These are phyloP conservation scores for Hyles vespertilio DNA, from an alignment of 1,140 invertebrate genomes.

Conservation along the genomic window DNA sequence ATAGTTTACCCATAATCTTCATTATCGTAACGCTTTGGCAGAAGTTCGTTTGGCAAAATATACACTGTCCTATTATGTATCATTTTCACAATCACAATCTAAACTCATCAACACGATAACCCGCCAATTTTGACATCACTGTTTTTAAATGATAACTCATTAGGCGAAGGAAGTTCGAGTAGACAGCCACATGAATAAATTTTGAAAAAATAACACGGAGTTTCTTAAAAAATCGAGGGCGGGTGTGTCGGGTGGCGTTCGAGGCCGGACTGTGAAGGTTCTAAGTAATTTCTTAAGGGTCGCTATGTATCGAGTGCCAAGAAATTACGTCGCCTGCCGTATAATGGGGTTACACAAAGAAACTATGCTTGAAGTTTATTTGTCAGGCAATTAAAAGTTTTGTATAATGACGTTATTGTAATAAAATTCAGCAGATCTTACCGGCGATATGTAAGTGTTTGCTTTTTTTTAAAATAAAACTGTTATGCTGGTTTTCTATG, in stretches of 20 bases:
- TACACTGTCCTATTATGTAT: constrained; percentile 68
- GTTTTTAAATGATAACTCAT: neutral
- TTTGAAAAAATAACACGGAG: constrained; percentile 48
- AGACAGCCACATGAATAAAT: constrained; percentile 19
- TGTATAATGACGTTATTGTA: constrained; percentile 4
- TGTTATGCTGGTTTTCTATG: too few relatives aligned
- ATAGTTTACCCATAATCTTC: constrained; percentile 16
- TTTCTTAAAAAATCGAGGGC: constrained; percentile 24
- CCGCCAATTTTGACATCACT: too few relatives aligned
- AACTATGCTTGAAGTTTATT: constrained; percentile 12
- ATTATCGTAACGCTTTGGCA: constrained; percentile 60
- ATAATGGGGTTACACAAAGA: constrained; percentile 27
- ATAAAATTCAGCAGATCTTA: too few relatives aligned
- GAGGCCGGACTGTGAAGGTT: constrained; percentile 47
- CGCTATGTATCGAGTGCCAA: constrained; percentile 45
- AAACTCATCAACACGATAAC: constrained; percentile 4
- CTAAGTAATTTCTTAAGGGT: constrained; percentile 61
- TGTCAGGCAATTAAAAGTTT: constrained; percentile 8
- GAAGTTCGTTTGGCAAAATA: constrained; percentile 66
- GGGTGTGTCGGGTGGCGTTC: constrained; percentile 37
- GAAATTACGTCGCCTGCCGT: constrained; percentile 28
- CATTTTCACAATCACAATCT: constrained; percentile 34
- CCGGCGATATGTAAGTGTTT: too few relatives aligned
- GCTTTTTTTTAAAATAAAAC: too few relatives aligned
- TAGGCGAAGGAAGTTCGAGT: constrained; percentile 12